Conservation (phyloP, 2,888 invertebrate species). For the Bibio marci region DNA sequence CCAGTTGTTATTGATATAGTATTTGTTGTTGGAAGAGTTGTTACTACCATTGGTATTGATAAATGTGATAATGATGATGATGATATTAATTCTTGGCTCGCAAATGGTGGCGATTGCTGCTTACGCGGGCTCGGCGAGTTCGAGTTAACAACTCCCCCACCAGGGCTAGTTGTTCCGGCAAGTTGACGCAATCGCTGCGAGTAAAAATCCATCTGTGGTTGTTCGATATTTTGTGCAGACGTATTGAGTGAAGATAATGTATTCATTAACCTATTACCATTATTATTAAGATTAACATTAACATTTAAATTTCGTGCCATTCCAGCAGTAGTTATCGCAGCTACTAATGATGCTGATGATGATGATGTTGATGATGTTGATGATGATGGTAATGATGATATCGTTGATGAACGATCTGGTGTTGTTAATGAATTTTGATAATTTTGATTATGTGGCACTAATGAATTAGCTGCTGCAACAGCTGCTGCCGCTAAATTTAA, state of each 20-base stretch:
- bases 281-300: constrained; percentile 14
- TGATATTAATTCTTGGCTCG: constrained; percentile 47
- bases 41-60: no score
- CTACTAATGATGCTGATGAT: constrained; percentile 22
- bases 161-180: constrained; percentile 84
- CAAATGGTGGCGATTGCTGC: constrained; percentile 58
- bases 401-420: constrained; percentile 38
- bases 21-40: no score
- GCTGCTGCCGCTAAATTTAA: constrained; percentile 60
- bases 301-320: neutral
- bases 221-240: constrained; percentile 46
- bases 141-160: constrained; percentile 59
- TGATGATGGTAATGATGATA: constrained; percentile 32
- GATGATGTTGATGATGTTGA: constrained; percentile 31
- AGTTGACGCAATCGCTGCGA: constrained; percentile 98
- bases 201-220: constrained; percentile 95
- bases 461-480: constrained; percentile 42
- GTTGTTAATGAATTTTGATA: constrained; percentile 33
- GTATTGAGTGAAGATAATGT: constrained; percentile 8
- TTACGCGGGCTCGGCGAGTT: constrained; percentile 69
- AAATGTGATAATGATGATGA: constrained; percentile 47
- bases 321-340: constrained; percentile 15
- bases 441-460: constrained; percentile 41
- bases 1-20: no score
- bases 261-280: constrained; percentile 8